These are phyloP conservation scores for Pammene fasciana DNA, from an alignment of 2,888 invertebrate genomes.

Conservation along the genomic window DNA sequence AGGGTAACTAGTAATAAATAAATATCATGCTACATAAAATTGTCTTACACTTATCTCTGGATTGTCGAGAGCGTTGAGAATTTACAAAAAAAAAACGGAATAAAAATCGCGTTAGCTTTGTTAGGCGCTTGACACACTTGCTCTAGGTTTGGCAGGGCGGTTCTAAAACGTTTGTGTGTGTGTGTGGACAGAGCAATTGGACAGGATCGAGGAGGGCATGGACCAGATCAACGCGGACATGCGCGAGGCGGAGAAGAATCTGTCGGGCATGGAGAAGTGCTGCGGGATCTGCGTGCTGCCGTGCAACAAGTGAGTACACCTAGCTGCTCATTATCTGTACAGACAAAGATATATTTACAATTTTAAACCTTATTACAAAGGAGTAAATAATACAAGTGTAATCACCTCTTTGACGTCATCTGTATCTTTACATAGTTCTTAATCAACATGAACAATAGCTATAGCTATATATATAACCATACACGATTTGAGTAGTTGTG, in stretches of 20 bases:
- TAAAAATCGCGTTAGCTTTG: slow-evolving; percentile 51
- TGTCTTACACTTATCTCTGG: slow-evolving; percentile 79
- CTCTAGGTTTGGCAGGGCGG: slow-evolving; percentile 54
- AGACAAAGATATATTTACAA: not conserved
- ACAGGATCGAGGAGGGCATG: slow-evolving; percentile 99
- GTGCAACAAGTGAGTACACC: slow-evolving; percentile 95
- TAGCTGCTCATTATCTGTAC: too few relatives aligned
- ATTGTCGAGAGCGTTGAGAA: slow-evolving; percentile 84
- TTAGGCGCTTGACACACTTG: slow-evolving; percentile 72
- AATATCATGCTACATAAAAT: slow-evolving; percentile 43
- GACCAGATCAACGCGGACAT: slow-evolving; percentile 99
- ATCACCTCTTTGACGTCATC: too few relatives aligned
- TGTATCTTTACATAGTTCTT: too few relatives aligned
- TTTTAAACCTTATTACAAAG: not conserved
- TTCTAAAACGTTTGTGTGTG: slow-evolving; percentile 67
- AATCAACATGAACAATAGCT: too few relatives aligned
- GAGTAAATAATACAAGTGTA: too few relatives aligned
- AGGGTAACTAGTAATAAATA: slow-evolving; percentile 60
- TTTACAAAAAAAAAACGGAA: slow-evolving; percentile 64
- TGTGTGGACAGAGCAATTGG: slow-evolving; percentile 96
- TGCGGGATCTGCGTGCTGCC: slow-evolving; percentile 99
- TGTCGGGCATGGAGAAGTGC: slow-evolving; percentile 99
- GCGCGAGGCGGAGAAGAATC: slow-evolving; percentile 99
- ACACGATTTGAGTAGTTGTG: too few relatives aligned
- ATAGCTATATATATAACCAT: too few relatives aligned